Base-by-base conservation (phyloP, 2,113 vertebrate species). In the Corythaeola cristata region DNA sequence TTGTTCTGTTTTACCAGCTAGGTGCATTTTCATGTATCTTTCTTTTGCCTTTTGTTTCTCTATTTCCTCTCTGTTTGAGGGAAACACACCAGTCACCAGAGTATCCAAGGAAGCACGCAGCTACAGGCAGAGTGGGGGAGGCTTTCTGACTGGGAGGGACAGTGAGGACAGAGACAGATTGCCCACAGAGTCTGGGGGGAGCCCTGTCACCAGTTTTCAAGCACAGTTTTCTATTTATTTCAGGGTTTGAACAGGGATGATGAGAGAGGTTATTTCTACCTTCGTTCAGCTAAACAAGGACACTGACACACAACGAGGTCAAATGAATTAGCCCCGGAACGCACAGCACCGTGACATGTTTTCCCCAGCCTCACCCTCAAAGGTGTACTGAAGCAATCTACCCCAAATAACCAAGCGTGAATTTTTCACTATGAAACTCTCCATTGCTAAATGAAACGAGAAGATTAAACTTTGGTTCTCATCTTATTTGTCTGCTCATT, bases 1-100 rank as follows among this genome's bases (percentile, higher is more conserved):
- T 95, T 99, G 99, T 76, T 99, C 99, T 5, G 99, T 99, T 98
- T 99, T 99, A 22, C 99, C 99, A 23, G 99, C 99, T 92, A 99
- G 98, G 97, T 99, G 99, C 99, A 99, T 99, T 96, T 99, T 99
- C 99, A 99, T 99, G 98, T 99, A 99, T 74, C 98, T 98, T 64
- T 99, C 99, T 95, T 99, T 99, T 18, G 99, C 99, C 91, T 99
- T 99, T 97, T 99, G 99, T 68, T 99, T 99, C 96, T 99, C 99
- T 13, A 99, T 99, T 96, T 99, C 99, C 97, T 99, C 99, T 96
- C 99, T 99, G 98, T 96, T 89, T 75, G 76, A 88, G 64, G 7
- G 59, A 88, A 90, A 69, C 45, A 64, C 84, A 92, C 2, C 56
- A 83, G 24, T 92, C 35, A 86, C 21, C 41, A 47, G n/a, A 24